Evolutionary conservation across 2,888 invertebrate genomes (phyloP).

Genomic region (Eupithecia abbreviata): DNA sequence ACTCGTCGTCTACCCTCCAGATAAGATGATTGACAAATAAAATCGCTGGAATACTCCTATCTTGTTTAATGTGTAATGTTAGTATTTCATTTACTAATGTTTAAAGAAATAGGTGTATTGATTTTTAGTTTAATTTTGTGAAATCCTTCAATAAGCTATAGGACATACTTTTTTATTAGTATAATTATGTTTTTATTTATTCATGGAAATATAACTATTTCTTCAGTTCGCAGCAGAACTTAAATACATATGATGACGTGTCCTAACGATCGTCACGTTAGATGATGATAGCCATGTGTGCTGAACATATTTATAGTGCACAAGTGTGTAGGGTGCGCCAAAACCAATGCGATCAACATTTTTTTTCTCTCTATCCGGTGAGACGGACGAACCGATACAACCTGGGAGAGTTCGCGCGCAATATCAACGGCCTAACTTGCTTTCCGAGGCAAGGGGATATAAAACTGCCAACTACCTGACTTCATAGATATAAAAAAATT

Average conservation of each 20-base stretch:
- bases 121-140: neutral
- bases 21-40: slow-evolving; percentile 9
- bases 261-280: too few relatives aligned
- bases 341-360: neutral
- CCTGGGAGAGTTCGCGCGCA: too few relatives aligned
- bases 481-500: neutral
- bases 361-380: too few relatives aligned
- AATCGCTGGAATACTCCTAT: slow-evolving; percentile 2
- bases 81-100: neutral
- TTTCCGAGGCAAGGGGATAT: neutral
- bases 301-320: neutral
- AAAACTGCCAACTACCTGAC: neutral
- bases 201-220: too few relatives aligned
- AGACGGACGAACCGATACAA: too few relatives aligned
- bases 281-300: too few relatives aligned
- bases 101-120: neutral
- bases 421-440: neutral
- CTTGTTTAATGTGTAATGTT: neutral
- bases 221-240: too few relatives aligned
- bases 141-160: too few relatives aligned
- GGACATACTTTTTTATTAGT: too few relatives aligned
- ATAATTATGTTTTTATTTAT: too few relatives aligned
- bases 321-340: neutral
- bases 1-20: neutral
- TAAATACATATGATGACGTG: too few relatives aligned